Evolutionary conservation across 2,113 vertebrate genomes (phyloP), one percentile per base, ranked within the genome.

Genomic region (Clinocottus analis): DNA sequence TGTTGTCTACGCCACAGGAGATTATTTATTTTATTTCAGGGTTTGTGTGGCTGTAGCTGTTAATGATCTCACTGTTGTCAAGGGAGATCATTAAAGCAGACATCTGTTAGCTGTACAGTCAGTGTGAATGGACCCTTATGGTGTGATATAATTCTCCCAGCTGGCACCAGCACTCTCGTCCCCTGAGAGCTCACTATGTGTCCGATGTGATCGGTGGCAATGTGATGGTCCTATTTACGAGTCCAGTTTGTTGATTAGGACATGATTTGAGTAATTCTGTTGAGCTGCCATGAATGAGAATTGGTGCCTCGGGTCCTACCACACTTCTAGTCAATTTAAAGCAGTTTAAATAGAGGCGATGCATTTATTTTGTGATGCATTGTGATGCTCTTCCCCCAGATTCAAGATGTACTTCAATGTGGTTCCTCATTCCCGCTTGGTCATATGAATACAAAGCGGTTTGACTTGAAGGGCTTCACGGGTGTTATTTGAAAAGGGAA

Each of bases 11-110:
- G 25, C 3, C 21, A 25, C 43, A 33, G 29, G 49, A 45, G 61
- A 43, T 17, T 61, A 17, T 75, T 66, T 85, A 72, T 41, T 87
- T 35, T 86, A 23, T 71, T 81, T 72, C 75, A 49, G 21, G 21
- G 25, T 43, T 77, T 84, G 53, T 83, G 75, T 83, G 75, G 82
- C 61, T 81, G 21, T 79, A 66, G 77, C 75, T 81, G 83, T 61
- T 89, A 85, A 88, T 83, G 80, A 88, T 91, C 79, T 83, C 59
- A 64, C 80, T 71, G 79, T 86, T 85, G 86, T 91, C 89, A 77
- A 62, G 92, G 89, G 91, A 91, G 91, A 89, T 92, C 87, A 90
- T 93, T 92, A 91, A 87, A 91, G 64, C 88, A 86, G 86, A 87
- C 90, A 92, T 93, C 91, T 93, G 92, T 73, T 90, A 77, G 72